phyloP scores from a whole-genome alignment of 2,888 invertebrate species.

The Philereme vetulata region DNA sequence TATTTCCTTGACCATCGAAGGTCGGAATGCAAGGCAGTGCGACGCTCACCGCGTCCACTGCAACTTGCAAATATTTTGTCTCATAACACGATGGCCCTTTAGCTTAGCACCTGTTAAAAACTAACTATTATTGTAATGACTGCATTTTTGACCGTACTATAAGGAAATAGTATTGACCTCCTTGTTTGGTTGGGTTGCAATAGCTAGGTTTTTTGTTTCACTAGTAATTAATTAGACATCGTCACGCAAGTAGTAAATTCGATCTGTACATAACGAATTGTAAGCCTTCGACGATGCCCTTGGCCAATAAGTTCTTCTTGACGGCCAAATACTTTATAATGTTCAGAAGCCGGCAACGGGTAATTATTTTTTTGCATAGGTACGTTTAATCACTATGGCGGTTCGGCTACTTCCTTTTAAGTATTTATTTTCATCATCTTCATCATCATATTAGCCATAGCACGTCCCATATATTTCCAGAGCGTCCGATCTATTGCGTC shows the following conservation, averaged over 20 bases:
- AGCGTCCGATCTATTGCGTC: no score
- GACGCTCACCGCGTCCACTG: slow-evolving; percentile 61
- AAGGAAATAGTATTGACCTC: slow-evolving; percentile 18
- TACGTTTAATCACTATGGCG: slow-evolving; percentile 11
- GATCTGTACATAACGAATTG: slow-evolving; percentile 57
- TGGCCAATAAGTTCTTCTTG: slow-evolving; percentile 65
- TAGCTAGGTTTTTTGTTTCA: slow-evolving; percentile 32
- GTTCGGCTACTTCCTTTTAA: slow-evolving; percentile 21
- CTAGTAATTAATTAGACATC: slow-evolving; percentile 49
- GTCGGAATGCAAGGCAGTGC: slow-evolving; percentile 66
- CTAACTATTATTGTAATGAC: slow-evolving; percentile 30
- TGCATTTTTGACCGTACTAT: background rate
- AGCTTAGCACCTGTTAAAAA: slow-evolving; percentile 9
- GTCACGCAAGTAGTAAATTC: slow-evolving; percentile 60
- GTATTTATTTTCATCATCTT: slow-evolving; percentile 7
- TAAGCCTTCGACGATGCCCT: slow-evolving; percentile 60
- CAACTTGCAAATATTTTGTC: slow-evolving; percentile 54
- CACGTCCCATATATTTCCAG: no score
- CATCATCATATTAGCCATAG: background rate
- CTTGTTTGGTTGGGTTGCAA: slow-evolving; percentile 31
- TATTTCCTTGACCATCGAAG: slow-evolving; percentile 78
- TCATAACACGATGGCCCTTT: slow-evolving; percentile 42
- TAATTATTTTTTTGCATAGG: slow-evolving; percentile 12
- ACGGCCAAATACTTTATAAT: slow-evolving; percentile 53
- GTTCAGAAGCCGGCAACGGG: slow-evolving; percentile 10